Evolutionary conservation across 2,113 vertebrate species (phyloP), one percentile per base, ranked within the genome.

Genomic region (Laterallus jamaicensis): DNA sequence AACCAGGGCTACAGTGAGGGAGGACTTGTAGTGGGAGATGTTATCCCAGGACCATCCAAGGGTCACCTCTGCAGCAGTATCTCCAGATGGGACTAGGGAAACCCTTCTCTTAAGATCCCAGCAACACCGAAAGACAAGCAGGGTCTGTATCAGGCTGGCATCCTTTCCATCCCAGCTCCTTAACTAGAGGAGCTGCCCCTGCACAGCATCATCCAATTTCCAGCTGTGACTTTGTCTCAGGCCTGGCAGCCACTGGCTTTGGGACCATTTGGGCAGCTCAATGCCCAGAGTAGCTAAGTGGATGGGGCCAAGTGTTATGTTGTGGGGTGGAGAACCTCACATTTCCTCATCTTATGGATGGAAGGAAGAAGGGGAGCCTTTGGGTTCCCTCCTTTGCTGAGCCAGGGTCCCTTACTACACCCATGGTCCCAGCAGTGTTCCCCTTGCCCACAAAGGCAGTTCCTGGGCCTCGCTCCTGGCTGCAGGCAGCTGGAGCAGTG

Each of bases 231-330:
- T 7, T 39, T 49, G 28, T 26, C 35, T 10, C 29, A 2, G 29
- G 40, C 31, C 37, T 28, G 25, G 21, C 39, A 68, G 35, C 44
- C 44, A 47, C 44, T 15, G 6, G 44, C 44, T 47, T 18, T 47
- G 44, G 44, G 44, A 47, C 17, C 18, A 47, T 47, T 18, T 47
- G 44, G 44, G 44, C 44, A 18, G 16, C 44, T 47, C 44, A 47
- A 18, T 18, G 44, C 44, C 44, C 44, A 8, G 14, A 31, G n/a
- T 1, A 22, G 64, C 21, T 59, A 52, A 86, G 39, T 0, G 0
- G 11, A 39, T 21, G 26, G 29, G 18, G 18, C 5, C 67, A 49
- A 39, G 4, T 0, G 0, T n/a, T 59, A 22, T 0, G 1, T 63
- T 32, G 40, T 0, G 1, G 8, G 11, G 3, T 29, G 29, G 22